Percentiles rank a stretch among this genome's conserved stretches.
Evolutionary conservation across 2,888 invertebrate genomes (phyloP).

Genomic region (Scaptomyza reducta): DNA sequence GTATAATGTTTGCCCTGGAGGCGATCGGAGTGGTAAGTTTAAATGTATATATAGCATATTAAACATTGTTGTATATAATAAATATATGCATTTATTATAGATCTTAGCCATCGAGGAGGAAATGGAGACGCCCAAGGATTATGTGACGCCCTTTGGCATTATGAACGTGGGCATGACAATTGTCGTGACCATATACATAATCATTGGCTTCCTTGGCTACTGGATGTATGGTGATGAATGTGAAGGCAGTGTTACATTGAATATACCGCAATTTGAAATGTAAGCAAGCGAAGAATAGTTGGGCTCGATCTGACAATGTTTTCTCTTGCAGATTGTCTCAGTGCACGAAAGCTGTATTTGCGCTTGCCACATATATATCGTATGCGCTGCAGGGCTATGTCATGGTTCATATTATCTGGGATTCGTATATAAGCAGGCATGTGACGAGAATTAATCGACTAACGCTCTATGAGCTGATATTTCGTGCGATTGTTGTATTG

Average conservation of each 20-base stretch:
- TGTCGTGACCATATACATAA: conserved; percentile 92
- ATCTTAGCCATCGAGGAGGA: conserved; percentile 98
- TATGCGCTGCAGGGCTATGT: conserved; percentile 99
- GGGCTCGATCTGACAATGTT: neutral
- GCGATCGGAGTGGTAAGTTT: conserved; percentile 91
- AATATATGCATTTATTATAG: conserved; percentile 84
- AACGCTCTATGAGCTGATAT: conserved; percentile 88
- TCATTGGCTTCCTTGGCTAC: conserved; percentile 97
- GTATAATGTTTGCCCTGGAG: conserved; percentile 96
- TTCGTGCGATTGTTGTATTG: conserved; percentile 89
- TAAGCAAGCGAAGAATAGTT: conserved; percentile 82
- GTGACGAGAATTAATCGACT: conserved; percentile 86
- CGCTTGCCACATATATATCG: conserved; percentile 95
- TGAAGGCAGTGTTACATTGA: conserved; percentile 93
- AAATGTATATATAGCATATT: neutral
- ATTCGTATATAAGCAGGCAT: conserved; percentile 86
- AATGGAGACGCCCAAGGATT: conserved; percentile 95
- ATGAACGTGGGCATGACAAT: conserved; percentile 95
- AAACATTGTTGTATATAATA: neutral
- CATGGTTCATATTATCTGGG: conserved; percentile 97
- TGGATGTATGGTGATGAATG: conserved; percentile 91
- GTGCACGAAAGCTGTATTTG: conserved; percentile 92
- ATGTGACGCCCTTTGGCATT: conserved; percentile 95
- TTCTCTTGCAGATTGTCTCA: conserved; percentile 87
- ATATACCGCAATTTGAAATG: conserved; percentile 90